A percentile compares a stretch with the other conserved stretches of the same genome.
phyloP scores from a whole-genome alignment of 2,113 vertebrate species.

The Protobothrops mucrosquamatus region DNA sequence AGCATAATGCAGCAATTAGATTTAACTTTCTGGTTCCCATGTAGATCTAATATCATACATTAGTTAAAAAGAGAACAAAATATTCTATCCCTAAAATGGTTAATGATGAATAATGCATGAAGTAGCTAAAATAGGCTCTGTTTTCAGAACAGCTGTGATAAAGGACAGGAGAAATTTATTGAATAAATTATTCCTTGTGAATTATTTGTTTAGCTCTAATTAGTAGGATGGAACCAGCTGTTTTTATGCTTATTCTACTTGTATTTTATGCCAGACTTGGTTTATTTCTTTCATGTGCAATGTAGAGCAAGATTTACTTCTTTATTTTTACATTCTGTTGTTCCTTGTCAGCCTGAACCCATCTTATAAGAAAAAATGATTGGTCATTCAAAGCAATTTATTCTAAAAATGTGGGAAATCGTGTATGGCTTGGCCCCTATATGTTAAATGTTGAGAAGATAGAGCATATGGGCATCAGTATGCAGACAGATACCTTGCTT shows the following conservation, averaged over 20 bases:
- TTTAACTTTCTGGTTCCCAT: slow-evolving; percentile 1
- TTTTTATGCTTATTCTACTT: slow-evolving; percentile 17
- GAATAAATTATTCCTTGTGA: slow-evolving; percentile 14
- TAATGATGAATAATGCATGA: slow-evolving; percentile 25
- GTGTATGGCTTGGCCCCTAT: background rate
- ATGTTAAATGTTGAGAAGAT: background rate
- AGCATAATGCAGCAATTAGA: background rate
- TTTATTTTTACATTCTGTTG: slow-evolving; percentile 2
- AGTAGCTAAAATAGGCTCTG: background rate
- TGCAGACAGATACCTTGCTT: background rate
- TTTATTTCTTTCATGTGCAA: background rate
- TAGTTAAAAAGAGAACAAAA: slow-evolving; percentile 17
- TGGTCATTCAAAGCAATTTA: background rate
- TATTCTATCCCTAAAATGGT: background rate
- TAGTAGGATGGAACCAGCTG: slow-evolving; percentile 15
- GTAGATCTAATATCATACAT: background rate
- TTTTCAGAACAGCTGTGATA: slow-evolving; percentile 8
- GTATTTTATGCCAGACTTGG: background rate
- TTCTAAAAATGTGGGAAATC: background rate
- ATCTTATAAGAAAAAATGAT: background rate
- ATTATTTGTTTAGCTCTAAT: slow-evolving; percentile 28
- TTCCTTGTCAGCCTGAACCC: background rate
- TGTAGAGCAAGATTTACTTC: background rate
- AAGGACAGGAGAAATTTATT: background rate
- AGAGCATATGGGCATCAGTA: background rate